Evolutionary conservation across 1,140 invertebrate genomes (phyloP), one percentile per base, ranked within the genome.

Genomic region (Drosophila pallidifrons): DNA sequence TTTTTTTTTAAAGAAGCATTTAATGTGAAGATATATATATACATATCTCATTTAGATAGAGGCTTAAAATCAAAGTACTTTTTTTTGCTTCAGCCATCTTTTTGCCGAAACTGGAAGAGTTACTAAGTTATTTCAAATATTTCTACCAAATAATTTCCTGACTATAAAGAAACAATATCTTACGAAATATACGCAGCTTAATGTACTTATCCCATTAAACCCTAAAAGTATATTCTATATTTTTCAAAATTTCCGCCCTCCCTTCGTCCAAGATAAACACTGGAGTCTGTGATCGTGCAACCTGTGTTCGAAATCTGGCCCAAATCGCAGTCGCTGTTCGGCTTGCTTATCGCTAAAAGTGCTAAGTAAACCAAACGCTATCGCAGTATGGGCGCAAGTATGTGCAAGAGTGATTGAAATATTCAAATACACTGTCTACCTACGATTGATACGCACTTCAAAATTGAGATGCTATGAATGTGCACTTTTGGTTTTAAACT

Each of bases 151-250:
- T 16, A 16, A 16, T 16, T 16, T 16, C 20, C 20, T 0, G 20
- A 20, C 20, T 20, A 20, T 20, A 20, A 20, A 32, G 30, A 32
- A 32, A 7, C 0, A 32, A 32, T 20, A 20, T 3, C 20, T 20
- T 20, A 32, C 7, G 30, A 8, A 32, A 32, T 32, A 32, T 8
- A 41, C 16, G 28, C 1, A 41, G 3, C 20, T 35, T 5, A 13
- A 60, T 49, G 5, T 38, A 5, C 13, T 11, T 16, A 13, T 10
- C 43, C 20, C n/a, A 38, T 8, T 32, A 5, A 7, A 35, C 75
- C 82, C 82, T 75, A 79, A 87, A 82, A 87, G 82, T 86, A 86
- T 86, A 79, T 77, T 60, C 25, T 6, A 38, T 38, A 55, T 63
- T 45, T 69, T 52, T 38, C 7, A 20, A 1, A 20, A 67, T n/a